Evolutionary conservation across 2,888 invertebrate genomes (phyloP), one percentile per base, ranked within the genome.

Genomic region (Rhabditoides inermis): DNA sequence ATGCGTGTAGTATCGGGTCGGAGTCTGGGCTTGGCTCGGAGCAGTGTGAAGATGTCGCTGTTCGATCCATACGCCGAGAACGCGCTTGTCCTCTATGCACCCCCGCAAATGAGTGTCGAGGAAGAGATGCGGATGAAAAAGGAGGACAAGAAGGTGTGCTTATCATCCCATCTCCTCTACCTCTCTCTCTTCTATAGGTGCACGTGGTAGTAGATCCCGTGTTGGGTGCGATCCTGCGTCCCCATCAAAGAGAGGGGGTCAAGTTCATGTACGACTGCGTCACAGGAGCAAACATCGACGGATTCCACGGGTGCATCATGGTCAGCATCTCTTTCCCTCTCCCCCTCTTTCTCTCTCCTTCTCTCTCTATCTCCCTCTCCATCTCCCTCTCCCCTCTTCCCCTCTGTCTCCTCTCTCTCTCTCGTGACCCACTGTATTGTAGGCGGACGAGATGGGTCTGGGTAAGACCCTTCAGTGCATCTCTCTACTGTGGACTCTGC

Each of bases 221-320:
- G 1, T 80, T 99, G 2, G 86, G 88, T 18, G 87, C 88, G 75
- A 84, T 95, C 53, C 80, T 98, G 2, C 82, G 98, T 45, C 95
- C 98, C 0, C 98, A 98, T 84, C 98, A 98, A 78, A 84, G 95
- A 62, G 95, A 98, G 82, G 98, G 98, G 32, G 95, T 98, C 0
- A 88, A 88, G 76, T 98, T 98, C 77, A 94, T 98, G 92, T 98
- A 91, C 76, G 92, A 98, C 77, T 98, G 95, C 80, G 92, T 95
- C 2, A 90, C 88, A 7, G 98, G 95, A 1, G 81, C 83, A 36
- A 86, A 89, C 71, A 90, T 91, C 65, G 55, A 60, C 44, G 54
- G 60, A 18, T 63, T 51, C 45, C 48, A 56, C 78, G 98, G 98
- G 0, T 98, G 95, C 72, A 98, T 98, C 44, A 98, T 98, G 95